Percentiles rank a stretch among this genome's conserved stretches.
These are phyloP conservation scores for Laterallus jamaicensis DNA, from an alignment of 2,113 vertebrate genomes.

Conservation along the genomic window DNA sequence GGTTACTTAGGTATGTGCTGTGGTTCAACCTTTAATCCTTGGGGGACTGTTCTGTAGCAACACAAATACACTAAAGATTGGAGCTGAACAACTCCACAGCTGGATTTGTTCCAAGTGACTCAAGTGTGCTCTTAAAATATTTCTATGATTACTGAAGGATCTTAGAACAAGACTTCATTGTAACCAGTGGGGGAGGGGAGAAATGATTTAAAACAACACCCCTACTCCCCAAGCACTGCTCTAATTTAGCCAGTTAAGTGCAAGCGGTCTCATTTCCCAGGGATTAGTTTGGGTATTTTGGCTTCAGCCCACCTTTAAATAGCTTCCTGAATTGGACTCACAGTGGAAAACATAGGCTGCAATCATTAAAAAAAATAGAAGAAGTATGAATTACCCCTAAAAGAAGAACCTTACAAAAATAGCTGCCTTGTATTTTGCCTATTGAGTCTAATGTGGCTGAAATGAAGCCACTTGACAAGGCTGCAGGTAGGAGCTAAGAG, in stretches of 20 bases:
- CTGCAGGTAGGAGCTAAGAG: background rate
- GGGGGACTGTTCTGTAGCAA: background rate
- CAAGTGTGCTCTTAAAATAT: constrained; percentile 19
- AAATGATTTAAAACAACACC: background rate
- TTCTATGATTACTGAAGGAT: background rate
- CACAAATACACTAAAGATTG: background rate
- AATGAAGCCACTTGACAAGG: background rate
- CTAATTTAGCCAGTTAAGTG: background rate
- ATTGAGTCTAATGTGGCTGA: background rate
- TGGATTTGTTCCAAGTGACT: background rate
- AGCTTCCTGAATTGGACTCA: background rate
- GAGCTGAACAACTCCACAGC: background rate
- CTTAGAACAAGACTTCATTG: constrained; percentile 4
- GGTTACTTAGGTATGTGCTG: background rate
- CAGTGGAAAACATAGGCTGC: background rate
- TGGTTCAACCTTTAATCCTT: background rate
- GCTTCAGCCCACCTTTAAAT: background rate
- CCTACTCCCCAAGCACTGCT: background rate
- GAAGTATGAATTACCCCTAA: background rate
- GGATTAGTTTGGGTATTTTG: background rate
- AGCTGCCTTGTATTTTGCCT: background rate
- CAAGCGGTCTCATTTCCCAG: background rate
- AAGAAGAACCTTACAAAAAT: background rate
- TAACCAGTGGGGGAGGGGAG: background rate
- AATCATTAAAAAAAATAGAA: background rate